Evolutionary conservation across 2,797 vertebrate genomes (phyloP), one percentile per base, ranked within the genome.

Genomic region (Triplophysa bombifrons): DNA sequence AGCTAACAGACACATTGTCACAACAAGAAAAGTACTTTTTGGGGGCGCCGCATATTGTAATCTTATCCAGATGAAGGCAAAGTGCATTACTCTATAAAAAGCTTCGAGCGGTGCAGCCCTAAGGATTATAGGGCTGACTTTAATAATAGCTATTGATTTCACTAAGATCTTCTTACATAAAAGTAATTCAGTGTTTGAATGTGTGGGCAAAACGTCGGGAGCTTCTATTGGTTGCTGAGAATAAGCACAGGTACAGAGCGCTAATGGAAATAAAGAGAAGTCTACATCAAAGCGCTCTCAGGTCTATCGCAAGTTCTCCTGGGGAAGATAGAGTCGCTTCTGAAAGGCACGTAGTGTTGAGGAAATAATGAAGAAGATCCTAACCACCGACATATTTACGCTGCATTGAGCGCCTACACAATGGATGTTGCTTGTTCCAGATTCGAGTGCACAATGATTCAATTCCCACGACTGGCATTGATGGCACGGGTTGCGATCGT

Each of bases 61-160:
- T 78, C 76, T 55, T 65, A 56, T 78, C 64, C 72, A 64, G 34
- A 65, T 78, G 68, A 78, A 72, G 48, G 68, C 7, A 78, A 64
- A 71, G 46, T n/a, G 68, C 68, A 64, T 72, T 72, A 55, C 68
- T 20, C 50, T 55, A 72, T 17, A 16, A 64, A 71, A 65, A 65
- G 20, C 68, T 53, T 12, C 2, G 20, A 78, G 67, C 30, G 34
- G 38, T 53, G 68, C 64, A 72, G 76, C 76, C 58, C 68, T n/a
- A 38, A 46, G 68, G 68, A 78, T 78, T 78, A 78, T 64, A 53
- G 30, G 46, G 46, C 67, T 55, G 68, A 72, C 76, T 78, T 78
- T 72, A 78, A 78, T 65, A 78, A 72, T 64, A 64, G 68, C 76
- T 78, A 78, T 78, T 78, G 76, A 72, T 78, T 78, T 78, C 68